phyloP scores from a whole-genome alignment of 2,113 vertebrate genomes.

The Pelmatolapia mariae region DNA sequence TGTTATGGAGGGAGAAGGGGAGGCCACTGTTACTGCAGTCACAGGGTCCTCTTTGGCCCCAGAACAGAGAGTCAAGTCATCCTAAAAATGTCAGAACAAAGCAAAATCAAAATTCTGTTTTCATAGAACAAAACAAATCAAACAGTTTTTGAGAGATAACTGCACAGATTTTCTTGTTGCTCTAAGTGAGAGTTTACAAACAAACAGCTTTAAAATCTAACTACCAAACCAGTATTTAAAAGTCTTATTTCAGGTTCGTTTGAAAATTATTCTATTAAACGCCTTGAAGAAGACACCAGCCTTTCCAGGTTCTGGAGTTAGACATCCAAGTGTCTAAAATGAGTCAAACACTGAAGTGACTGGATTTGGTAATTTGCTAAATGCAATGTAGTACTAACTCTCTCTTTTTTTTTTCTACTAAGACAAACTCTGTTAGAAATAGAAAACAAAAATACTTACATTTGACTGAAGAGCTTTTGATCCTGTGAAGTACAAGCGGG shows the following conservation, averaged over 20 bases:
- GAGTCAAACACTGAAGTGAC: not conserved
- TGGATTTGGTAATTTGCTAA: not conserved
- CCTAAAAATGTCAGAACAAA: slow-evolving; percentile 64
- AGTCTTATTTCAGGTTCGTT: not conserved
- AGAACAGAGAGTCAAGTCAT: slow-evolving; percentile 80
- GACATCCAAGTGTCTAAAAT: not conserved
- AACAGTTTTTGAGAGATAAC: not conserved
- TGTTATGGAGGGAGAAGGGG: slow-evolving; percentile 26
- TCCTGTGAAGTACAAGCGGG: slow-evolving; percentile 79
- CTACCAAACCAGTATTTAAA: not conserved
- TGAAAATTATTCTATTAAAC: not conserved
- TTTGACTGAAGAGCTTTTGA: slow-evolving; percentile 82
- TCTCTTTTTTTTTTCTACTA: not conserved
- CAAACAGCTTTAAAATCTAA: not conserved
- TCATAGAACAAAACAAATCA: not conserved
- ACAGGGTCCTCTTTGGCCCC: slow-evolving; percentile 49
- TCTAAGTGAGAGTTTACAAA: not conserved
- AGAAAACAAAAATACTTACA: slow-evolving; percentile 65
- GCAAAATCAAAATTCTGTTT: not conserved
- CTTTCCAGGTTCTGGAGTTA: not conserved
- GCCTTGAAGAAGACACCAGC: not conserved
- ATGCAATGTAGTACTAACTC: not conserved
- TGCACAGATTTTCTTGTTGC: not conserved
- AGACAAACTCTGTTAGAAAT: not conserved
- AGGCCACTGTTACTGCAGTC: not conserved